Evolutionary conservation across 2,888 invertebrate genomes (phyloP).

Genomic region (Cryptocephalus primarius): DNA sequence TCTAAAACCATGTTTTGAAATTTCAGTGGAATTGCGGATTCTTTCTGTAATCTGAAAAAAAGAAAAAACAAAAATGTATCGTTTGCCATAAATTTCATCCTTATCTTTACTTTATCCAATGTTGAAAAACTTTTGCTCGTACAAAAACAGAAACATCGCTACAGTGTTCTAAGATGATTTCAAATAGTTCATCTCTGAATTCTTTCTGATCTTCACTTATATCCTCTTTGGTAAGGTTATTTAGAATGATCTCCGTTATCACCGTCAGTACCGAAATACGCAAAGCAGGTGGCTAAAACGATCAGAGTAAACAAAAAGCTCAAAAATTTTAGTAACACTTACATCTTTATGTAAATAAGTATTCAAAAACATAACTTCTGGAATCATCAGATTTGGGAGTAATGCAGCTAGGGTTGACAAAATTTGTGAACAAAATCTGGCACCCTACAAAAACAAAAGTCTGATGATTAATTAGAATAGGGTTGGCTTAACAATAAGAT

Average conservation of each 20-base stretch:
- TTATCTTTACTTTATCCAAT: neutral
- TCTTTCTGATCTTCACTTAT: constrained; percentile 20
- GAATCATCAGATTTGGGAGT: constrained; percentile 32
- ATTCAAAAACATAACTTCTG: constrained; percentile 30
- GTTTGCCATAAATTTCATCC: neutral
- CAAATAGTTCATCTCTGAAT: constrained; percentile 65
- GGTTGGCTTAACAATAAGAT: neutral
- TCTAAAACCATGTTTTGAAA: constrained; percentile 58
- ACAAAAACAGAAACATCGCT: constrained; percentile 79
- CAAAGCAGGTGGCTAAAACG: constrained; percentile 48
- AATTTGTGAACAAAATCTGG: constrained; percentile 26
- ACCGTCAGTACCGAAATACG: constrained; percentile 77
- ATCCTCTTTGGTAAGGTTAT: constrained; percentile 63
- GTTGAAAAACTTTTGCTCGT: constrained; percentile 57
- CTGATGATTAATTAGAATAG: neutral
- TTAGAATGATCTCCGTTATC: constrained; percentile 66
- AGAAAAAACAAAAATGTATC: constrained; percentile 38
- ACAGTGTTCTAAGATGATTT: constrained; percentile 70
- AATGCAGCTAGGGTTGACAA: constrained; percentile 29
- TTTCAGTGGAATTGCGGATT: constrained; percentile 66
- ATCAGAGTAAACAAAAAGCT: neutral
- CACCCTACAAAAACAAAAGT: constrained; percentile 19
- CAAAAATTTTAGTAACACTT: constrained; percentile 10
- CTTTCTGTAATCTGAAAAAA: constrained; percentile 68
- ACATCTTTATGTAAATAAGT: constrained; percentile 30